Base-by-base conservation (phyloP, 2,797 vertebrate species). In the Echeneis naucrates region DNA sequence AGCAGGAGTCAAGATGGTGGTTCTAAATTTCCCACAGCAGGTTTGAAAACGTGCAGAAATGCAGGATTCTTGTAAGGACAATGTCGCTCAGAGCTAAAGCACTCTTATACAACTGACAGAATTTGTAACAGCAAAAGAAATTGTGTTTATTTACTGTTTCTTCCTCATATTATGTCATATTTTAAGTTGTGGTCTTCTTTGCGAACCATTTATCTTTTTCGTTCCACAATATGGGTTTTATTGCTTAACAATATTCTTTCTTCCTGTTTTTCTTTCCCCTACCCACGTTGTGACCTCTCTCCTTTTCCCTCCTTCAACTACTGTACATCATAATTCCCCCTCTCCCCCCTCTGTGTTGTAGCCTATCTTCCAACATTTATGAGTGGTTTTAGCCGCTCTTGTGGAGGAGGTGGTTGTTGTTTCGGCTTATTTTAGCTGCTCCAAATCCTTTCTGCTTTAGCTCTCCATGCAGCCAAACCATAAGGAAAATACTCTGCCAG, bases 351-450 rank as follows among this genome's bases (percentile, higher is more conserved):
- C 23, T 58, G 38, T 21, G 42, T 73, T 38, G n/a, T n/a, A 79
- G 76, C 59, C 68, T 57, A 68, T 87, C 85, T 83, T 89, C 78
- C 63, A 88, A 84, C 78, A 88, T 89, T 82, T 79, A 79, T 88
- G 82, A 87, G 87, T 72, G 84, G 75, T 88, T 88, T 85, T 80
- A 83, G 85, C 75, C 48, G 69, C 75, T 83, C 65, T 86, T 32
- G 40, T 83, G 81, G 79, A 82, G 81, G 81, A 82, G 84, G 85
- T 66, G 58, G 72, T 77, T 77, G 83, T 80, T 88, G 75, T 83
- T 90, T 89, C 70, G 77, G 68, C 83, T 88, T 87, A 89, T 89
- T 92, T 91, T 86, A 87, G 85, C 75, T 72, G 68, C 74, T 81
- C 56, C 75, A 58, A 83, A 86, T 91, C 85, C 79, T 81, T 77